These are phyloP conservation scores for Limnephilus lunatus DNA, from an alignment of 2,888 invertebrate species.

Conservation along the genomic window DNA sequence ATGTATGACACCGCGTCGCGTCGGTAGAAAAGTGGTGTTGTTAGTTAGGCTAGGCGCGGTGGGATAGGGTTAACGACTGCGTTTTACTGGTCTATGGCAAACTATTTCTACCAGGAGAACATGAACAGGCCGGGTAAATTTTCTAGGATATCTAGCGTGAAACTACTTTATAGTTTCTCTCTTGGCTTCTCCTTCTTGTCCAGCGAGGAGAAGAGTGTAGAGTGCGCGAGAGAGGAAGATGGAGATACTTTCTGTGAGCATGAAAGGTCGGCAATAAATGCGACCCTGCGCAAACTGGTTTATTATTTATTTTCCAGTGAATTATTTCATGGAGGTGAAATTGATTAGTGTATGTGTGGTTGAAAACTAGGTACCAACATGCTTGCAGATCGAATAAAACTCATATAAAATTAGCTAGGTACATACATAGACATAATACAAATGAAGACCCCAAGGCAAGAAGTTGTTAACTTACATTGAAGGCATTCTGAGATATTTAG, in stretches of 20 bases:
- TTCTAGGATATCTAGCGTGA: constrained; percentile 56
- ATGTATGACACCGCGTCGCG: no score
- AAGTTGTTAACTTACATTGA: no score
- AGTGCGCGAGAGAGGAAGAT: not conserved
- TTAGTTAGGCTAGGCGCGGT: not conserved
- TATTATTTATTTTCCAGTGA: not conserved
- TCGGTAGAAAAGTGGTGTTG: no score
- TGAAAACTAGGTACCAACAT: no score
- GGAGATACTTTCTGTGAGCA: not conserved
- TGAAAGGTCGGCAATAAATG: not conserved
- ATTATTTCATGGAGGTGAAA: not conserved
- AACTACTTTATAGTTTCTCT: constrained; percentile 50
- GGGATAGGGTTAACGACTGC: constrained; percentile 8
- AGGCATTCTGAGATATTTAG: no score
- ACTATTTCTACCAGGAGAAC: constrained; percentile 62
- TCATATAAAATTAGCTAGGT: no score
- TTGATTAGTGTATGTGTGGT: not conserved
- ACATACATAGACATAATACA: no score
- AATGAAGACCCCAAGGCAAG: no score
- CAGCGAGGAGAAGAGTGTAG: not conserved
- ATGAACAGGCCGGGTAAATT: constrained; percentile 52
- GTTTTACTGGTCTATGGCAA: constrained; percentile 52
- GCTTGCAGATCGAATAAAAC: no score
- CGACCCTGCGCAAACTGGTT: not conserved
- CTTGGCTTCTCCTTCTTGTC: not conserved